Conservation (phyloP, 1,140 invertebrate genomes). For the Drosophila guanche region DNA sequence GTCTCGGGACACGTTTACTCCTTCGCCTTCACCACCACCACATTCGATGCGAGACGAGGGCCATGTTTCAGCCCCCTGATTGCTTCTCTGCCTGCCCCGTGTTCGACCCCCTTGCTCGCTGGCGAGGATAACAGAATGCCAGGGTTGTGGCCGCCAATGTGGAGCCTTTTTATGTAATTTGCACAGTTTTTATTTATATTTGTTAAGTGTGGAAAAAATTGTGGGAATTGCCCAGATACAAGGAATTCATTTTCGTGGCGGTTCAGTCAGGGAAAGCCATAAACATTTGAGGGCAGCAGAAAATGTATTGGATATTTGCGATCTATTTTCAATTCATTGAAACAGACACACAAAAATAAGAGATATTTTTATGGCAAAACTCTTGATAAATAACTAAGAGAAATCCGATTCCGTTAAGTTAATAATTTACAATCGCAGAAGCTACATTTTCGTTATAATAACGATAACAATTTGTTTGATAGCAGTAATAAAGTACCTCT, state of each 20-base stretch:
- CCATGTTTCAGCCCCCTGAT: slow-evolving; percentile 42
- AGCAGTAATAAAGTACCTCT: too few species aligned
- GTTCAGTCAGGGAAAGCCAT: slow-evolving; percentile 47
- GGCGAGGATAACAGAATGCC: slow-evolving; percentile 69
- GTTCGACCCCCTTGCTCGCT: neutral
- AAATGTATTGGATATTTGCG: too few species aligned
- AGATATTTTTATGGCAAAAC: too few species aligned
- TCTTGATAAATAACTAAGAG: too few species aligned
- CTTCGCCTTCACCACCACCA: slow-evolving; percentile 13
- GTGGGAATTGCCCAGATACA: slow-evolving; percentile 38
- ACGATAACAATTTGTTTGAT: too few species aligned
- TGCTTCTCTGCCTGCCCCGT: slow-evolving; percentile 18
- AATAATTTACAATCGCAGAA: neutral
- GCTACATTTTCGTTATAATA: too few species aligned
- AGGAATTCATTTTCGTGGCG: slow-evolving; percentile 6
- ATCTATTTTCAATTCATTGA: too few species aligned
- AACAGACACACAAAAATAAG: too few species aligned
- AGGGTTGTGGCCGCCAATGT: slow-evolving; percentile 67
- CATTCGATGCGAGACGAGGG: neutral
- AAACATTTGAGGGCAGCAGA: slow-evolving; percentile 16
- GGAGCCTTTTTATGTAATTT: slow-evolving; percentile 80
- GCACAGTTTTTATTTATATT: slow-evolving; percentile 71
- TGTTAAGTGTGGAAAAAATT: slow-evolving; percentile 30
- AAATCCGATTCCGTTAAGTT: too few species aligned
- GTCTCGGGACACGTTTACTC: slow-evolving; percentile 52